phyloP scores from a whole-genome alignment of 2,113 vertebrate species.

The Pyrgilauda ruficollis region DNA sequence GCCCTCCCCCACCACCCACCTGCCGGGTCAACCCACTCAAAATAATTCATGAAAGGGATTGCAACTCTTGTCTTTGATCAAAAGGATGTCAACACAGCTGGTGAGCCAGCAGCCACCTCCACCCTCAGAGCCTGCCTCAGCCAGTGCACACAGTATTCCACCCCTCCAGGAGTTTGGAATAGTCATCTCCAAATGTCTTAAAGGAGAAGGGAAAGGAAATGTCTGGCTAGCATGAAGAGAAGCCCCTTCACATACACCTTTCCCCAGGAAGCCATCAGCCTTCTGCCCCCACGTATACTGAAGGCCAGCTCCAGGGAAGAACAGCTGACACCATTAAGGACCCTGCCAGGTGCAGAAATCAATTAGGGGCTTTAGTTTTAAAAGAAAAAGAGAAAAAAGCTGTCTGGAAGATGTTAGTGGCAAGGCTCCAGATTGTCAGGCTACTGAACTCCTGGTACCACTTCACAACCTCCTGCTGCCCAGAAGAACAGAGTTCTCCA shows the following conservation, averaged over 20 bases:
- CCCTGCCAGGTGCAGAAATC: slow-evolving; percentile 17
- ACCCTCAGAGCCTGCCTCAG: neutral
- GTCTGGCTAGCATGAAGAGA: neutral
- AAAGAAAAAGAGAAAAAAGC: neutral
- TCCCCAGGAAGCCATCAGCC: neutral
- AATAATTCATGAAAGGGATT: neutral
- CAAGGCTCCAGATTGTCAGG: slow-evolving; percentile 24
- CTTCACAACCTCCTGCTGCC: slow-evolving; percentile 39
- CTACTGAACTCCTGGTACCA: neutral
- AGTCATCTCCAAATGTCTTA: neutral
- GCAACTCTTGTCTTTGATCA: slow-evolving; percentile 9
- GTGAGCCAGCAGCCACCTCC: neutral
- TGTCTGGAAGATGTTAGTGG: slow-evolving; percentile 47
- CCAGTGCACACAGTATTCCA: slow-evolving; percentile 22
- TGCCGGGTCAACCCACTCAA: neutral
- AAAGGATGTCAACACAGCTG: neutral
- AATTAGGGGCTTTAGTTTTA: neutral
- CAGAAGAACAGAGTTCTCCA: slow-evolving; percentile 38
- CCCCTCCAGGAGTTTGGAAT: neutral
- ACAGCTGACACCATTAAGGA: neutral
- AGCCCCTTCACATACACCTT: neutral
- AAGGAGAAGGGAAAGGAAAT: neutral
- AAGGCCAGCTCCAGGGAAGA: slow-evolving; percentile 6
- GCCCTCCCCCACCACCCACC: slow-evolving; percentile 10
- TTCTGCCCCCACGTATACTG: neutral